A percentile compares a stretch with the other conserved stretches of the same genome.
These are phyloP conservation scores for Astropecten irregularis DNA, from an alignment of 53 echinoderm and acorn worm genomes.

Conservation along the genomic window DNA sequence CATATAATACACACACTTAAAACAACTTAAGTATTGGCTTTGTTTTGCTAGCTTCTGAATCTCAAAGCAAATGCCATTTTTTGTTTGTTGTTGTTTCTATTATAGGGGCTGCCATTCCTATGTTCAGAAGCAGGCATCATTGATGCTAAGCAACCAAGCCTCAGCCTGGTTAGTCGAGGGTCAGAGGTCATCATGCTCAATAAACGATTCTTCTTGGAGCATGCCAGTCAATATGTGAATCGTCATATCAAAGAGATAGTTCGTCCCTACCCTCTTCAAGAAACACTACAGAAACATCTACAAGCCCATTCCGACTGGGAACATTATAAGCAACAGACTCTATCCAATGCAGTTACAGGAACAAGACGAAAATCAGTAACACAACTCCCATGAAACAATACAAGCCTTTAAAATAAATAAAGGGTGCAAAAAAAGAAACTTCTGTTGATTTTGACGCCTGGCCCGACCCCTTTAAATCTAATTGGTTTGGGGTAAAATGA, in stretches of 20 bases:
- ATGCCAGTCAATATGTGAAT: conserved; percentile 48
- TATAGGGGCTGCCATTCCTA: conserved; percentile 71
- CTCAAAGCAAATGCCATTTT: too few relatives aligned
- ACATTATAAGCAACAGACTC: conserved; percentile 57
- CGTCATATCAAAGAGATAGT: conserved; percentile 69
- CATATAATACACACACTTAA: too few relatives aligned
- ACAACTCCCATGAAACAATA: conserved; percentile 1
- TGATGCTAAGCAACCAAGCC: conserved; percentile 59
- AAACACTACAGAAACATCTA: conserved; percentile 67
- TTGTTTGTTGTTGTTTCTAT: too few relatives aligned
- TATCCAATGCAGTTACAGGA: conserved; percentile 34
- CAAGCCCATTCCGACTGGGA: conserved; percentile 69
- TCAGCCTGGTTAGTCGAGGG: conserved; percentile 74
- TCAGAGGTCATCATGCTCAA: conserved; percentile 73
- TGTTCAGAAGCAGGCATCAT: conserved; percentile 63
- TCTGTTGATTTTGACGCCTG: too few relatives aligned
- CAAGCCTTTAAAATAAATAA: too few relatives aligned
- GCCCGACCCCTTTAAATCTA: too few relatives aligned
- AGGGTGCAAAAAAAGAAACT: too few relatives aligned
- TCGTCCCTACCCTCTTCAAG: conserved; percentile 65
- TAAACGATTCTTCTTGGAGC: conserved; percentile 67
- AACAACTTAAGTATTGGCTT: too few relatives aligned
- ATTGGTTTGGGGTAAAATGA: too few relatives aligned
- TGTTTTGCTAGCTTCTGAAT: too few relatives aligned
- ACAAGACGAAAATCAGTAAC: conserved; percentile 19